Conservation (phyloP, 2,888 invertebrate species). For the Drosophila bunnanda region DNA sequence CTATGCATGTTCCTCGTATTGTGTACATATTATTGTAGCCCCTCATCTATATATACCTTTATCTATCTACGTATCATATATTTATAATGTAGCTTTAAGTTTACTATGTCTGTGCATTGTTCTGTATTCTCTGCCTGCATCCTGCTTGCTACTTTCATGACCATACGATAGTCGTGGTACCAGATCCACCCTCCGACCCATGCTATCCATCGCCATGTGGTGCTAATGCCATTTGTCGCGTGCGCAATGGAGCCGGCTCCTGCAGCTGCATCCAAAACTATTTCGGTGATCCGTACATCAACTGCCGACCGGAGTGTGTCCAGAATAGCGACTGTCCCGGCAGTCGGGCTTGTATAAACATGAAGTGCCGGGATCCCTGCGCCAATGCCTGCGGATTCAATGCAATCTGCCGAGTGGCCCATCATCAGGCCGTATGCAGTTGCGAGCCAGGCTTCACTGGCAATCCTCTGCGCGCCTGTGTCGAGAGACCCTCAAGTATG, state of each 20-base stretch:
- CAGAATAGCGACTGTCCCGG: slow-evolving; percentile 92
- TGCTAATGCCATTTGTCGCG: slow-evolving; percentile 93
- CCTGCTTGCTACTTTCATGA: slow-evolving; percentile 62
- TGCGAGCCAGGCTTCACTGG: slow-evolving; percentile 91
- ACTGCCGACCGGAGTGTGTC: slow-evolving; percentile 95
- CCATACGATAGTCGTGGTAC: slow-evolving; percentile 85
- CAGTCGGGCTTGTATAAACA: slow-evolving; percentile 91
- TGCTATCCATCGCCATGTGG: slow-evolving; percentile 95
- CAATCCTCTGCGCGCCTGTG: slow-evolving; percentile 91
- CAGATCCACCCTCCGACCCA: slow-evolving; percentile 87
- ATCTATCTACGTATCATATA: slow-evolving; percentile 17
- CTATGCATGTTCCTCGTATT: slow-evolving; percentile 68
- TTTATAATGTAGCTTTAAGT: slow-evolving; percentile 52
- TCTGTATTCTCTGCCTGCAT: slow-evolving; percentile 36
- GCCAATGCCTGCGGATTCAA: slow-evolving; percentile 93
- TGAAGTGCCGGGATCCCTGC: slow-evolving; percentile 94
- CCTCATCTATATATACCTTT: slow-evolving; percentile 36
- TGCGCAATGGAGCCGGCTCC: slow-evolving; percentile 91
- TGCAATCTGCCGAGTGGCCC: slow-evolving; percentile 92
- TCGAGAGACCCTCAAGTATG: slow-evolving; percentile 85
- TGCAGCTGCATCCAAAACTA: slow-evolving; percentile 93
- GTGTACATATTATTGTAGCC: slow-evolving; percentile 57
- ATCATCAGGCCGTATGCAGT: slow-evolving; percentile 92
- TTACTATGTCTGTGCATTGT: slow-evolving; percentile 36
- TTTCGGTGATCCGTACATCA: slow-evolving; percentile 93